A percentile compares a stretch with the other conserved stretches of the same genome.
Conservation (phyloP, 37 sponge, comb jelly and placozoan species). For the Petrosia ficiformis region DNA sequence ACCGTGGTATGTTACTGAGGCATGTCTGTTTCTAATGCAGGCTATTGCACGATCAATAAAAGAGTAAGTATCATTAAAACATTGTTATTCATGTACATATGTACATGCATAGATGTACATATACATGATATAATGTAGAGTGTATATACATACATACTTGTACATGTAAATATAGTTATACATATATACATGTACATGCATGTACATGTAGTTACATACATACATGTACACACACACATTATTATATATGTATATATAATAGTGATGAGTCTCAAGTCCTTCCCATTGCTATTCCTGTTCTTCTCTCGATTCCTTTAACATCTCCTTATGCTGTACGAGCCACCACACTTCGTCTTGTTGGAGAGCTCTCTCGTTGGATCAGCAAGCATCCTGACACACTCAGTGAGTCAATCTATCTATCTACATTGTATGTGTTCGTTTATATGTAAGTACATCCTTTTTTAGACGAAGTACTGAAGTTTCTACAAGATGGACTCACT, state of each 20-base stretch:
- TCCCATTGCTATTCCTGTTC: slow-evolving; percentile 54
- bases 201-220: slow-evolving; percentile 64
- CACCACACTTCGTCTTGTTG: slow-evolving; percentile 45
- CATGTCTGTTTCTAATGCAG: slow-evolving; percentile 75
- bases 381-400: slow-evolving; percentile 61
- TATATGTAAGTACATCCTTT: too few relatives aligned
- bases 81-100: too few relatives aligned
- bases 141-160: too few relatives aligned
- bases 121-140: too few relatives aligned
- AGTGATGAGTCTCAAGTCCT: slow-evolving; percentile 70
- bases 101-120: too few relatives aligned
- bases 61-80: slow-evolving; percentile 2
- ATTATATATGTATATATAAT: not conserved
- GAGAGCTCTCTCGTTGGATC: slow-evolving; percentile 65
- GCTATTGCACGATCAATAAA: slow-evolving; percentile 66
- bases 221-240: slow-evolving; percentile 15
- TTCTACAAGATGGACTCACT: slow-evolving; percentile 48
- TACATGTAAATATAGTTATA: too few relatives aligned
- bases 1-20: slow-evolving; percentile 65
- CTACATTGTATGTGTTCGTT: too few relatives aligned
- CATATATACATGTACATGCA: too few relatives aligned
- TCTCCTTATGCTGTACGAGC: slow-evolving; percentile 54
- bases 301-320: slow-evolving; percentile 57
- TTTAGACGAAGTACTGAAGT: slow-evolving; percentile 53
- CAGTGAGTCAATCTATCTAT: slow-evolving; percentile 17